Base-by-base conservation (phyloP, 2,888 invertebrate species). In the Drosophila suboccidentalis region DNA sequence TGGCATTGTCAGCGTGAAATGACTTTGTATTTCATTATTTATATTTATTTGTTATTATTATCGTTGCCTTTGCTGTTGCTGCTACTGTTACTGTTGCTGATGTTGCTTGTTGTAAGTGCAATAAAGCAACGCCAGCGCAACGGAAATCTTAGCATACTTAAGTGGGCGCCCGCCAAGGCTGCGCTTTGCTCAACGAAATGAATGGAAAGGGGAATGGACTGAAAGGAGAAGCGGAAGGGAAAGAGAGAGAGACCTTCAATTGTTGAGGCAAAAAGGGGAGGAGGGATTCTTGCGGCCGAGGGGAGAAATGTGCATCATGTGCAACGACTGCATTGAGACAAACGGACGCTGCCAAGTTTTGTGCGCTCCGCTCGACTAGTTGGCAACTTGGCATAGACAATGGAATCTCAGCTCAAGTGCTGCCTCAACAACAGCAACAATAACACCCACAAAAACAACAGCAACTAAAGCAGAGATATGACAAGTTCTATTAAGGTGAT, bases 111-210 rank as follows among this genome's bases (percentile, higher is more conserved):
- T 74, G 43, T 43, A 53, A 41, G 47, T 83, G 71, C 67, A 75
- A 86, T 82, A 80, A 76, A 85, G 70, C 68, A 65, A 63, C 66
- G 71, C 71, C 71, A 71, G 80, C 65, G 69, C 80, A 80, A 74
- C 69, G 88, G 86, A 86, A 84, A 87, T 87, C 82, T 81, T 83
- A 78, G 79, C 81, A 87, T 82, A 71, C 78, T 82, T 86, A 78
- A 82, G 82, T 85, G 83, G 86, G 81, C 80, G 80, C 78, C 68
- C 61, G 71, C 73, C 66, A 81, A 64, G 71, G 69, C 69, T 71
- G 55, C 66, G 39, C 63, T 43, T 17, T 43, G 62, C 65, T 36
- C 8, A 34, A 44, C 22, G 29, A 43, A 51, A 19, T 26, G 51
- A 43, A 34, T 34, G 13, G 26, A n/a, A n/a, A 29, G 29, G 15